Base-by-base conservation (phyloP, 1,140 invertebrate genomes). In the Drosophila aff. region DNA sequence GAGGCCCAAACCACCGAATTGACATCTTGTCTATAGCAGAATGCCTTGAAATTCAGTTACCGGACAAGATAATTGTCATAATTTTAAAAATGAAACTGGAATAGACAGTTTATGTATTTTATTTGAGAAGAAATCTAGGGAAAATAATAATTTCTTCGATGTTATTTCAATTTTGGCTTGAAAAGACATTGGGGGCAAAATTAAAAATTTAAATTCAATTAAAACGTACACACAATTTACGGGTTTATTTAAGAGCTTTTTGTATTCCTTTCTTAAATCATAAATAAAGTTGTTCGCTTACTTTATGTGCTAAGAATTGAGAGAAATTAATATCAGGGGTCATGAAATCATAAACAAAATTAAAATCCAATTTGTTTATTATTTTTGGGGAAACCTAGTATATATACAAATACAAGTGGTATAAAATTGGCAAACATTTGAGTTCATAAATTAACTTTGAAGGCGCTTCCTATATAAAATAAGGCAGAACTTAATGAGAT, bases 371-470 rank as follows among this genome's bases (percentile, higher is more conserved):
- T 55, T 40, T 53, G 16, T 40, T 18, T 40, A 36, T 38, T 2
- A 23, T 52, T 16, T 55, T 38, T 18, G 9, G 7, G 0, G 0
- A 23, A 38, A 10, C 21, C 21, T 16, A 10, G 18, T 5, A 16
- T 23, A 11, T 23, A 23, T 7, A 11, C 15, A 16, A 6, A 23
- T n/a, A 23, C 21, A 23, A 38, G 15, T 38, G 2, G 1, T 10
- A 33, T n/a, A 13, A 31, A 33, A 38, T 55, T 33, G 6, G 6
- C 10, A 10, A 43, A 23, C 36, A 63, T 28, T 63, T 3, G 50
- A n/a, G 4, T 4, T 11, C 33, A 58, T 63, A 58, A 63, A 63
- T 58, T 40, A 41, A 31, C 15, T 41, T 64, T 41, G 18, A 26
- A 18, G 23, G 15, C 16, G 5, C 3, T 33, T 61, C 8, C 28